These are phyloP conservation scores for Synergus laeviventris DNA, from an alignment of 2,888 invertebrate genomes.

Conservation along the genomic window DNA sequence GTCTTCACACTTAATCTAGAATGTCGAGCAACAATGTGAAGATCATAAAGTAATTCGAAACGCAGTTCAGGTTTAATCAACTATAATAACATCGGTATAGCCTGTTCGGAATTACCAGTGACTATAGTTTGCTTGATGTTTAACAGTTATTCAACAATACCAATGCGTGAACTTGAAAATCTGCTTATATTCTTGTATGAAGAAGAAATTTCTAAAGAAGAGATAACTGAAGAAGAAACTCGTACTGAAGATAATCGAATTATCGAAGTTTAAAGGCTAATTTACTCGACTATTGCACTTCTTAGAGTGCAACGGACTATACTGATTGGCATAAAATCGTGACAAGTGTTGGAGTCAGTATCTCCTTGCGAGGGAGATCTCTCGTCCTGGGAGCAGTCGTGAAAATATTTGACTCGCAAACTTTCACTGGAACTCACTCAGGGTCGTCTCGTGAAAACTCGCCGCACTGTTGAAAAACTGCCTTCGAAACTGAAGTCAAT, in stretches of 20 bases:
- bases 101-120: not conserved
- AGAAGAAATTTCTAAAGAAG: not conserved
- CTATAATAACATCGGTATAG: not conserved
- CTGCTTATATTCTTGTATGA: not conserved
- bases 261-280: not conserved
- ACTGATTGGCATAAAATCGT: constrained; percentile 38
- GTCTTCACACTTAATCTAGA: constrained; percentile 1
- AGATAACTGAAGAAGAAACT: not conserved
- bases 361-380: constrained; percentile 37
- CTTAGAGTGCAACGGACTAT: constrained; percentile 19
- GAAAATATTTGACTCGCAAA: constrained; percentile 53
- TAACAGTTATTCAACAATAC: not conserved
- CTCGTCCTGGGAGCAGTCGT: constrained; percentile 40
- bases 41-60: constrained; percentile 3
- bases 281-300: constrained; percentile 17
- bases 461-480: constrained; percentile 35
- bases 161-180: not conserved
- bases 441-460: constrained; percentile 60
- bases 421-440: constrained; percentile 66
- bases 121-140: not conserved
- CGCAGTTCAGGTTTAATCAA: constrained; percentile 10
- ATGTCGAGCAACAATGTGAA: constrained; percentile 5
- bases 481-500: constrained; percentile 14
- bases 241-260: not conserved
- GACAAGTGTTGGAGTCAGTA: constrained; percentile 34